phyloP scores from a whole-genome alignment of 2,797 vertebrate species.

The Helicolenus hilgendorfi region DNA sequence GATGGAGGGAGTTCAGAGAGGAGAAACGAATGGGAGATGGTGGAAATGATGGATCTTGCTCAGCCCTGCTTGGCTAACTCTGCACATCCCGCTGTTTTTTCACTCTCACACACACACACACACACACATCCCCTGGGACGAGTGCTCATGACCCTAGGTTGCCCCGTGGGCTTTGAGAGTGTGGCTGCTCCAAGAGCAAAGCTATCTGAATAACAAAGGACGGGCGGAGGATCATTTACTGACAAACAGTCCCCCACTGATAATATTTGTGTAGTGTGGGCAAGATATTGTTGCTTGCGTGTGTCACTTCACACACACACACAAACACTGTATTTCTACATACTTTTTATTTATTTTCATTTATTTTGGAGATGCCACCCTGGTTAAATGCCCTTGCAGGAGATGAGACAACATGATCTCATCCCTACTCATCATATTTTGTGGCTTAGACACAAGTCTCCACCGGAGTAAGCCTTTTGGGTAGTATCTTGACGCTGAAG shows the following conservation, averaged over 20 bases:
- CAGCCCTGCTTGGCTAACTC: conserved; percentile 48
- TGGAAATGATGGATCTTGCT: conserved; percentile 54
- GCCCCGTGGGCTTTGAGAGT: conserved; percentile 78
- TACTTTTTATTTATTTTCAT: neutral
- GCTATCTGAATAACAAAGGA: conserved; percentile 81
- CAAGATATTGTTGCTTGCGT: neutral
- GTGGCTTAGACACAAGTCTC: too few species aligned
- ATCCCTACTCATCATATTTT: neutral
- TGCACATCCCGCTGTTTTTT: conserved; percentile 40
- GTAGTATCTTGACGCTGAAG: accelerated
- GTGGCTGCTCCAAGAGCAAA: conserved; percentile 68
- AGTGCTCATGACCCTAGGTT: conserved; percentile 74
- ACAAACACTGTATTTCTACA: neutral
- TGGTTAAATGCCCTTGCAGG: neutral
- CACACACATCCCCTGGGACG: conserved; percentile 47
- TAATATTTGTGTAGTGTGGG: conserved; percentile 19
- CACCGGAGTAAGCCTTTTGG: too few species aligned
- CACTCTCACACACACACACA: conserved; percentile 8
- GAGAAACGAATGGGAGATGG: conserved; percentile 56
- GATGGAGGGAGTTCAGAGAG: conserved; percentile 44
- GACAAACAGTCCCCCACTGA: conserved; percentile 30
- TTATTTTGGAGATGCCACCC: neutral
- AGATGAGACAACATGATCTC: too few species aligned
- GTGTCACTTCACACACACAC: neutral
- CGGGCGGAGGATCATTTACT: conserved; percentile 54